Evolutionary conservation across 1,140 invertebrate species (phyloP), one percentile per base, ranked within the genome.

Genomic region (Pinna nobilis): DNA sequence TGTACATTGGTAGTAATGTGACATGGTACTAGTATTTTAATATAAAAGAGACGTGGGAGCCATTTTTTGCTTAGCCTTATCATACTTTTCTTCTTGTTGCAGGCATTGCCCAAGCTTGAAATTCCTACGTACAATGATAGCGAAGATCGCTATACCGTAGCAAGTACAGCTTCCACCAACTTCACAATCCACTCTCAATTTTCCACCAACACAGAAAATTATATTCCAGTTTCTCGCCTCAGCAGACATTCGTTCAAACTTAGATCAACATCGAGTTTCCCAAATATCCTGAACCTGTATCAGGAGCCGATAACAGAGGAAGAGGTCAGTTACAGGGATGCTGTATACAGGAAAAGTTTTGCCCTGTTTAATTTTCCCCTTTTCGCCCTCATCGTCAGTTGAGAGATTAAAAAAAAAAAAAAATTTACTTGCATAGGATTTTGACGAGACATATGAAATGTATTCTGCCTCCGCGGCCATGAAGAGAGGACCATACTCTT

Each of bases 261-360:
- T 6, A 53, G 72, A 23, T 47, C 64, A 4, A 50, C 67, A 6
- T 80, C 78, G 0, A 80, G 78, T 20, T 80, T 80, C 35, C 78
- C 78, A 11, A 80, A 71, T 60, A 70, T 80, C 15, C 68, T 80
- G 3, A 70, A 64, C 64, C 51, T 80, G 1, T 80, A 80, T 32
- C 30, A 73, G 13, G 55, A 72, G n/a, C 74, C 78, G 23, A 77
- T 75, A n/a, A 64, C 44, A n/a, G 78, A 77, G 64, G 78, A 72
- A 69, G 28, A n/a, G 18, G 51, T 32, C 4, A 20, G 44, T 73
- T n/a, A 20, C 1, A 23, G 9, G 3, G 37, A 1, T 23, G 1
- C 18, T 44, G 28, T 1, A 23, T 1, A 7, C 23, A 13, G 28
- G 6, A 20, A 4, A 9, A 28, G 13, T 28, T 13, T 18, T 6